Base-by-base conservation (phyloP, 2,888 invertebrate species). In the Euphydryas editha region DNA sequence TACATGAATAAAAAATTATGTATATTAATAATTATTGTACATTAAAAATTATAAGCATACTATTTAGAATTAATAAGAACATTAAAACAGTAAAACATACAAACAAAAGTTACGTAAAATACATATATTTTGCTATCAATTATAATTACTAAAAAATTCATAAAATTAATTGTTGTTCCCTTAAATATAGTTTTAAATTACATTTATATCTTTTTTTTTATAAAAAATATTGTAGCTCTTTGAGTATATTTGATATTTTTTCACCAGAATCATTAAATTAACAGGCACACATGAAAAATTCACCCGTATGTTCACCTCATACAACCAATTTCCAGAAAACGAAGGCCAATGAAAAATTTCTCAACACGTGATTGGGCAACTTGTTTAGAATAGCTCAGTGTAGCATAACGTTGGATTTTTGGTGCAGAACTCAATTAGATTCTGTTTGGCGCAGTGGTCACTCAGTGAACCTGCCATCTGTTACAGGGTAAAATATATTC, bases 341-440 rank as follows among this genome's bases (percentile, higher is more conserved):
- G 39, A 61, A 65, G 55, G 30, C 64, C 68, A 65, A 56, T 71
- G 68, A 66, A 67, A 72, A 69, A 69, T 68, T 71, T 69, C 71
- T 68, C 67, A 59, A 72, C 71, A 68, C 66, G 71, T 71, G 71
- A 72, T 72, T 69, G 66, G 66, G 64, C 66, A 68, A 69, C 71
- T 69, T 71, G 68, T 72, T 72, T 69, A 70, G 66, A 67, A 56
- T 68, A 65, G 59, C 37, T 56, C 55, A 60, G 56, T 64, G 55
- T 67, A 20, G 47, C 54, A 56, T 62, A 63, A 62, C 66, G 20
- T 46, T 46, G 37, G 37, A 58, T 62, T 62, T 67, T 62, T 62
- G 55, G 20, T 55, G 65, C 61, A 61, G 65, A 66, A 58, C 61
- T 58, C 61, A 66, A 59, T 66, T 61, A 66, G 61, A 47, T 61